Evolutionary conservation across 2,888 invertebrate genomes (phyloP).

Genomic region (Acrocyrtus sp.): DNA sequence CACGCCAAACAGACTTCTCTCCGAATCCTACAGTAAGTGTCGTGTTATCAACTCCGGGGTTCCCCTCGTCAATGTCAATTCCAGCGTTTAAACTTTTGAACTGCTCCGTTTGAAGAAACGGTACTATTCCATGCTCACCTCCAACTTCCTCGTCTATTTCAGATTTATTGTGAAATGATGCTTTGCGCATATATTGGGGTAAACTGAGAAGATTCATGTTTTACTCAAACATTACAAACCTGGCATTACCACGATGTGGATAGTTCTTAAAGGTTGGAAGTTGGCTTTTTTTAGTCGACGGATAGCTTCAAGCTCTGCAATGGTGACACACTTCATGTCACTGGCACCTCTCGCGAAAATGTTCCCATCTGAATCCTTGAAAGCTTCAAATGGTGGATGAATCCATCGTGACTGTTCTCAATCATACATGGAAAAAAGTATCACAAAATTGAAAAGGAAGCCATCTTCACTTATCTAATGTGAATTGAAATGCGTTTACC

Average conservation of each 20-base stretch:
- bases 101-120: neutral
- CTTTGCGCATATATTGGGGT: neutral
- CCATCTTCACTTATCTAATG: no score
- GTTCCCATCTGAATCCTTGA: slow-evolving; percentile 84
- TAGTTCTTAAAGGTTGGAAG: slow-evolving; percentile 71
- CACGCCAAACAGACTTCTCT: neutral
- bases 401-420: no score
- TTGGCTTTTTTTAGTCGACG: slow-evolving; percentile 71
- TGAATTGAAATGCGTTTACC: no score
- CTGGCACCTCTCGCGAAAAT: slow-evolving; percentile 85
- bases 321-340: slow-evolving; percentile 86
- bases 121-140: neutral
- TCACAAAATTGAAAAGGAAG: no score
- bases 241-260: slow-evolving; percentile 79
- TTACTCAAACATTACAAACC: no score
- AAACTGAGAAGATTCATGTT: slow-evolving; percentile 2
- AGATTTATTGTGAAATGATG: no score
- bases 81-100: neutral
- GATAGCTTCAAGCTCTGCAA: slow-evolving; percentile 79
- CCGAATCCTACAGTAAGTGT: neutral
- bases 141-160: neutral
- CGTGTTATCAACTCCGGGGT: neutral
- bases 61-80: neutral
- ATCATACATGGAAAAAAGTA: no score
- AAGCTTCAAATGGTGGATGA: slow-evolving; percentile 86